These are phyloP conservation scores for Clivina fossor DNA, from an alignment of 2,888 invertebrate genomes.

Conservation along the genomic window DNA sequence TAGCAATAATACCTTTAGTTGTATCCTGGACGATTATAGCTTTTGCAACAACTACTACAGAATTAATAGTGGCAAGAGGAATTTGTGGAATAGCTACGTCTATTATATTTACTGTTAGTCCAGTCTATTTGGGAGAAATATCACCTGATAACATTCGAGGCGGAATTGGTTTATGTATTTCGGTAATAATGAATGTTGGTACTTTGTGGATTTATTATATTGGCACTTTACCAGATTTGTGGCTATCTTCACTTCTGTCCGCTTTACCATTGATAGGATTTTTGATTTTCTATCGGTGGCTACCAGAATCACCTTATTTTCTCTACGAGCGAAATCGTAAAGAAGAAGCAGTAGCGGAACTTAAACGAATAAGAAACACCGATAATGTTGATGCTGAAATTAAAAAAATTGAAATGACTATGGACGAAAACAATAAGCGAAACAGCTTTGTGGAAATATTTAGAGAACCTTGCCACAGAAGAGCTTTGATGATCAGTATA, in stretches of 20 bases:
- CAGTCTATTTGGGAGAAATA: slow-evolving; percentile 29
- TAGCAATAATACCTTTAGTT: slow-evolving; percentile 60
- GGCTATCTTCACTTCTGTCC: slow-evolving; percentile 56
- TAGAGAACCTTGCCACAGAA: slow-evolving; percentile 57
- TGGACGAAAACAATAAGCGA: slow-evolving; percentile 58
- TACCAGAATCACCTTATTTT: slow-evolving; percentile 56
- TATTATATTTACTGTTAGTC: slow-evolving; percentile 14
- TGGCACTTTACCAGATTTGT: slow-evolving; percentile 58
- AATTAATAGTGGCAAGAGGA: slow-evolving; percentile 60
- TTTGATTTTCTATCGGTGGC: slow-evolving; percentile 57
- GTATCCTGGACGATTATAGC: slow-evolving; percentile 62
- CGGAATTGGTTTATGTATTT: slow-evolving; percentile 59
- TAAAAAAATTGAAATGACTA: slow-evolving; percentile 52
- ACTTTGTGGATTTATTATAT: slow-evolving; percentile 61
- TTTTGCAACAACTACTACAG: slow-evolving; percentile 56
- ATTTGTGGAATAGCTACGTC: slow-evolving; percentile 59
- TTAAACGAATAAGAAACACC: slow-evolving; percentile 59
- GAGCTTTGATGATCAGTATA: slow-evolving; percentile 61
- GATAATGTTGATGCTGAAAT: slow-evolving; percentile 43
- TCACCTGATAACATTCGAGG: slow-evolving; percentile 20
- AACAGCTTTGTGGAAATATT: slow-evolving; percentile 56
- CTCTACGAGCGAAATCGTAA: slow-evolving; percentile 6
- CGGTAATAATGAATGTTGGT: slow-evolving; percentile 60
- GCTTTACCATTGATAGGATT: slow-evolving; percentile 59
- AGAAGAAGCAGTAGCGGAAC: slow-evolving; percentile 45